Evolutionary conservation across 2,888 invertebrate species (phyloP).

Genomic region (Onchidella celtica): DNA sequence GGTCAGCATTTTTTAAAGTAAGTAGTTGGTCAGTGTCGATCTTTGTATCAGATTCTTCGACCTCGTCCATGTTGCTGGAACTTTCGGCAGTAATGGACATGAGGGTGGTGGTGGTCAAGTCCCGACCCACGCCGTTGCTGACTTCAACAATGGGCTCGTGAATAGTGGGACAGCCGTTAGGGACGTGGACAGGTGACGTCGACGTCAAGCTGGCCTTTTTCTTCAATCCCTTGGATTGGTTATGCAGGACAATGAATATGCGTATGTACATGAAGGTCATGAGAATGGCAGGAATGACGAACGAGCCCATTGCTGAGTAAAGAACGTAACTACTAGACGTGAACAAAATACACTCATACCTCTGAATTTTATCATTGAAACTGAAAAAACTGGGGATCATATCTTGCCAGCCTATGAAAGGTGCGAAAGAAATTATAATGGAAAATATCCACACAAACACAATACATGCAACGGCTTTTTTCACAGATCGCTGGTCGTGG

Average conservation of each 20-base stretch:
- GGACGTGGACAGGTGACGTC: neutral
- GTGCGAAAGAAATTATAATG: constrained; percentile 77
- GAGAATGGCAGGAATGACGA: constrained; percentile 77
- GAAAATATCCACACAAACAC: constrained; percentile 80
- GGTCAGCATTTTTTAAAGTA: neutral
- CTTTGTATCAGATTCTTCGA: constrained; percentile 10
- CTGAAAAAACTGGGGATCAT: constrained; percentile 71
- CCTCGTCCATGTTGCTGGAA: constrained; percentile 3
- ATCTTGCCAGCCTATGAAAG: constrained; percentile 77
- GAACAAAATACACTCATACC: constrained; percentile 77
- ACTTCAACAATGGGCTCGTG: constrained; percentile 24
- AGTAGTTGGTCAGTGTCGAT: neutral
- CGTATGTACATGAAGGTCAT: constrained; percentile 78
- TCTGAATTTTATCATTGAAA: constrained; percentile 63
- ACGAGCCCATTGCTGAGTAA: constrained; percentile 79
- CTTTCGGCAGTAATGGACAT: constrained; percentile 38
- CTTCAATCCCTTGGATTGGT: constrained; percentile 63
- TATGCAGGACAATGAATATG: constrained; percentile 77
- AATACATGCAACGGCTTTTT: constrained; percentile 76
- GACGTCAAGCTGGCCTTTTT: neutral
- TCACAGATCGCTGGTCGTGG: constrained; percentile 75
- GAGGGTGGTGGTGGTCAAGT: constrained; percentile 43
- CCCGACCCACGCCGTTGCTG: constrained; percentile 20
- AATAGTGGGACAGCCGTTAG: constrained; percentile 35
- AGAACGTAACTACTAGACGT: constrained; percentile 77